These are phyloP conservation scores for Caenorhabditis sp. DNA, from an alignment of 2,888 invertebrate genomes.

Conservation along the genomic window DNA sequence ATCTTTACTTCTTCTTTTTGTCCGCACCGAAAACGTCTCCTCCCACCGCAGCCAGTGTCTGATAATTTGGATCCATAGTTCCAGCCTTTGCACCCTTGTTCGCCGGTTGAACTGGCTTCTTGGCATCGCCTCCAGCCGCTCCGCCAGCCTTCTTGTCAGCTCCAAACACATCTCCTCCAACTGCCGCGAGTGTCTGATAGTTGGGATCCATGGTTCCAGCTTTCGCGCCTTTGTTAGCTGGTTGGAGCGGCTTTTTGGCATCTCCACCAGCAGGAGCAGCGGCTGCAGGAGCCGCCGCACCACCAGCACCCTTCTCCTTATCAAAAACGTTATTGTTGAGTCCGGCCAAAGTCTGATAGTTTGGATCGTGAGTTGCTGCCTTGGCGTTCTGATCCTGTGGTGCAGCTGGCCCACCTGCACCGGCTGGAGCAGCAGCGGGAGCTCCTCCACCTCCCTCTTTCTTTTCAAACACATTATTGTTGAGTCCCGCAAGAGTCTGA, in stretches of 20 bases:
- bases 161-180: slow-evolving; percentile 25
- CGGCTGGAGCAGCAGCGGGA: too few species aligned
- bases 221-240: slow-evolving; percentile 2
- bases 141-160: slow-evolving; percentile 25
- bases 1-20: slow-evolving; percentile 21
- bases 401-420: neutral
- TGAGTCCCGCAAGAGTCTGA: slow-evolving; percentile 2
- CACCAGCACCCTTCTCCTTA: neutral
- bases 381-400: slow-evolving; percentile 12
- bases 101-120: slow-evolving; percentile 32
- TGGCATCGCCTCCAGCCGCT: slow-evolving; percentile 15
- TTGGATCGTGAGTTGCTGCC: slow-evolving; percentile 15
- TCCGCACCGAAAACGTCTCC: slow-evolving; percentile 56
- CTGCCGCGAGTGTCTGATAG: slow-evolving; percentile 30
- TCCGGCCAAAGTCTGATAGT: slow-evolving; percentile 11
- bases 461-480: slow-evolving; percentile 8
- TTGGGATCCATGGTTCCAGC: slow-evolving; percentile 28
- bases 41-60: slow-evolving; percentile 55
- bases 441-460: neutral
- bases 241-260: slow-evolving; percentile 1
- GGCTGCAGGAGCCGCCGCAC: neutral
- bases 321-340: slow-evolving; percentile 15
- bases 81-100: slow-evolving; percentile 37
- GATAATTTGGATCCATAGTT: slow-evolving; percentile 55
- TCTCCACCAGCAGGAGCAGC: too few species aligned